Evolutionary conservation across 2,888 invertebrate species (phyloP).

Genomic region (Monochamus alternatus): DNA sequence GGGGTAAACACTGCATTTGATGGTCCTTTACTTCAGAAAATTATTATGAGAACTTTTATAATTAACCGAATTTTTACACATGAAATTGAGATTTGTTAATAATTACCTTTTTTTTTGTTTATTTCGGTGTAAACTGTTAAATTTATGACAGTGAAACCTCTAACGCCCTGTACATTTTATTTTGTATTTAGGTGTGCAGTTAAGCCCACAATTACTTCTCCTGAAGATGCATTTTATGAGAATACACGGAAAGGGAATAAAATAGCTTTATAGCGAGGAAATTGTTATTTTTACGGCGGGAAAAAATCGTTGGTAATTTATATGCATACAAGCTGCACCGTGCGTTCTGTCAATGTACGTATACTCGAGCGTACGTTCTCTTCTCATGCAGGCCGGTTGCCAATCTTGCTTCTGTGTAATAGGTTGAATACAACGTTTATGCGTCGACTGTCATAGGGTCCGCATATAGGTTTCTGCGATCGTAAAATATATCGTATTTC

Average conservation of each 20-base stretch:
- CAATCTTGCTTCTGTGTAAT: constrained; percentile 54
- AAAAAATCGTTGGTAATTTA: constrained; percentile 64
- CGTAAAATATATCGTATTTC: constrained; percentile 67
- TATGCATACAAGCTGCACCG: constrained; percentile 58
- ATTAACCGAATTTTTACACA: too few relatives aligned
- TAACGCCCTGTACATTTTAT: constrained; percentile 27
- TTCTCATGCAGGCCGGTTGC: constrained; percentile 47
- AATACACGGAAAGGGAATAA: constrained; percentile 61
- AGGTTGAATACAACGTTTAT: constrained; percentile 59
- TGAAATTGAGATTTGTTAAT: too few relatives aligned
- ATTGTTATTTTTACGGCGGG: constrained; percentile 64
- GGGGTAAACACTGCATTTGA: too few relatives aligned
- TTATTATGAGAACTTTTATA: too few relatives aligned
- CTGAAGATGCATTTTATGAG: constrained; percentile 62
- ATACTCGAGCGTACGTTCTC: constrained; percentile 21
- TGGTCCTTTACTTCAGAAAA: too few relatives aligned
- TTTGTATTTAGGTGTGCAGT: constrained; percentile 32
- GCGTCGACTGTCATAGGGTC: constrained; percentile 56
- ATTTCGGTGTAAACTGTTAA: too few relatives aligned
- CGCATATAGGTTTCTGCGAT: constrained; percentile 60
- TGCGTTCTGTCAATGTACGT: constrained; percentile 42
- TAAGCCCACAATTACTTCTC: constrained; percentile 62
- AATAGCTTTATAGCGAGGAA: constrained; percentile 64
- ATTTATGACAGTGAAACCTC: too few relatives aligned
- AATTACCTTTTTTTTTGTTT: too few relatives aligned